phyloP scores from a whole-genome alignment of 2,113 vertebrate genomes.

The Eublepharis macularius region DNA sequence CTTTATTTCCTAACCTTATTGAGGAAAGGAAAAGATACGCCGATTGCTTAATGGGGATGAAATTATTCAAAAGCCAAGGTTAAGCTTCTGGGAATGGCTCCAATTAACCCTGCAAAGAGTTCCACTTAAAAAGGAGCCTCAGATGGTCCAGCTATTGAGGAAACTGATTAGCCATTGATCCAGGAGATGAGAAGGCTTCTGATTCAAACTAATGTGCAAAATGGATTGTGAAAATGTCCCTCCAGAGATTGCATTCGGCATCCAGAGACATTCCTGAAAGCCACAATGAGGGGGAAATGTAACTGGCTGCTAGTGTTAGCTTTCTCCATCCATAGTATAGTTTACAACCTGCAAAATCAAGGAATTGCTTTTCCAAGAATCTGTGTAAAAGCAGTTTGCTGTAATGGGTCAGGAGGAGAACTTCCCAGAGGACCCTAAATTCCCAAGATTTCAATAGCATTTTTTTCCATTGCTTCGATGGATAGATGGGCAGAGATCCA shows the following conservation, averaged over 20 bases:
- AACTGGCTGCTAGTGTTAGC: neutral
- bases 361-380: neutral
- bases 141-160: neutral
- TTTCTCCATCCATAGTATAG: too few species aligned
- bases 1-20: neutral
- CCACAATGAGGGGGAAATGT: neutral
- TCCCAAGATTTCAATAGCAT: neutral
- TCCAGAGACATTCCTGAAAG: neutral
- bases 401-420: neutral
- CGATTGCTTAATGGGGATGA: neutral
- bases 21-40: neutral
- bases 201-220: neutral
- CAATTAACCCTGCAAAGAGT: neutral
- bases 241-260: neutral
- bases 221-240: neutral
- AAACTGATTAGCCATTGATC: neutral
- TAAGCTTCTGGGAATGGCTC: neutral
- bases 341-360: neutral
- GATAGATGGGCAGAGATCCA: neutral
- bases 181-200: neutral
- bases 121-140: neutral
- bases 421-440: neutral
- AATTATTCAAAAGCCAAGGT: neutral
- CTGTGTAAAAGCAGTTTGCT: neutral
- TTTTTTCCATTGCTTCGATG: neutral